Base-by-base conservation (phyloP, 2,797 vertebrate genomes). In the Tokudaia muenninki region DNA sequence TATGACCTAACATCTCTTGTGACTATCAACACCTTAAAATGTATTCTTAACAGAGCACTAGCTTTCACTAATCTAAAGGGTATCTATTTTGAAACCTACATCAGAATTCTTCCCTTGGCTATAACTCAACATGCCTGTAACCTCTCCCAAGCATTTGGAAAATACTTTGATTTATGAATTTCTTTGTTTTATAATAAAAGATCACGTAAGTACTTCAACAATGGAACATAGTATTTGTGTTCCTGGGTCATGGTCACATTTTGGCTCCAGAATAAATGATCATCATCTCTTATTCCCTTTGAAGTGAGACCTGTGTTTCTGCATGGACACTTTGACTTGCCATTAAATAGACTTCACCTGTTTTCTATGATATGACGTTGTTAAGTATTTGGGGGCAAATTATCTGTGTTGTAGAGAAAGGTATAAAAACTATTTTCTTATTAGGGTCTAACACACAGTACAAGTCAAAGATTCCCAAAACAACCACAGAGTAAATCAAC, bases 371-470 rank as follows among this genome's bases (percentile, higher is more conserved):
- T n/a, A 8, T 70, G 34, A 70, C 34, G 8, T 70, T 16, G 0
- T 70, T 70, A 16, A 1, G 34, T 17, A 1, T 75, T 3, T 78
- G 37, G n/a, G 52, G 41, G 0, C 91, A 41, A 41, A 78, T 41
- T 6, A 70, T 65, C 81, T 88, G 70, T 77, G 65, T 89, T 75
- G 80, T 67, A 92, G 31, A 65, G 55, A 57, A 90, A 78, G 94
- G 41, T 55, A 41, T 91, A 92, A 94, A 95, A 96, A 89, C 14
- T n/a, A 77, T 59, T 75, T 92, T 57, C 63, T 94, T 37, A 82
- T 77, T 91, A 79, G 31, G 70, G 50, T 79, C 14, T 52, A 96
- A 67, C 11, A 82, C 24, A 65, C 3, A 29, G 47, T 65, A 22
- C 34, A 91, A 95, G 78, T 52, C 70, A 81, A 84, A n/a, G 81